A percentile compares a stretch with the other conserved stretches of the same genome.
Conservation (phyloP, 2,113 vertebrate species). For the Chaenocephalus aceratus region DNA sequence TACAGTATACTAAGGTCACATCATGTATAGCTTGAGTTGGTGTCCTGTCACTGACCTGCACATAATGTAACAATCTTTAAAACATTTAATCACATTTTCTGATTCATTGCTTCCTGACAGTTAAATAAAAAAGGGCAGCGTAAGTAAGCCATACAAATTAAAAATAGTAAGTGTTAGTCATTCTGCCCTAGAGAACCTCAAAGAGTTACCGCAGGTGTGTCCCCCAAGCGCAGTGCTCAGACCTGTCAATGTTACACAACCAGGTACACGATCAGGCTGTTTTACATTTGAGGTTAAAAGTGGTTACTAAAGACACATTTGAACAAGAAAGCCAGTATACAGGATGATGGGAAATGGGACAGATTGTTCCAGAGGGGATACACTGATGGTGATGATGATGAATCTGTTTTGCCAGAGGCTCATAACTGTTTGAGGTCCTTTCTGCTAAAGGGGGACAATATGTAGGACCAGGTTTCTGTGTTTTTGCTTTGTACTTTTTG, state of each 20-base stretch:
- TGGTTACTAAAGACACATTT: not conserved
- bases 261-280: not conserved
- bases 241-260: constrained; percentile 51
- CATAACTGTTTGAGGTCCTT: constrained; percentile 17
- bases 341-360: constrained; percentile 27
- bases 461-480: constrained; percentile 18
- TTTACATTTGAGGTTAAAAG: constrained; percentile 7
- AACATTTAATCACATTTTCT: no score
- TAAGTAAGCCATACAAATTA: constrained; percentile 39
- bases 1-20: no score
- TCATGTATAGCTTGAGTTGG: not conserved
- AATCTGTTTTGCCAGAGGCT: constrained; percentile 42
- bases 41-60: not conserved
- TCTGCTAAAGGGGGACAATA: constrained; percentile 8
- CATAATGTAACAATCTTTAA: not conserved
- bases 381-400: constrained; percentile 50
- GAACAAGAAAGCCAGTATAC: constrained; percentile 31
- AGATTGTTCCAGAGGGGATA: constrained; percentile 12
- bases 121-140: constrained; percentile 28
- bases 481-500: not conserved
- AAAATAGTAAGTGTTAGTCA: constrained; percentile 11
- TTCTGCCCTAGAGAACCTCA: constrained; percentile 4
- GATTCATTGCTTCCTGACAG: constrained; percentile 4
- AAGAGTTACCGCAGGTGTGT: constrained; percentile 49
- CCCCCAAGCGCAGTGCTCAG: constrained; percentile 40